These are phyloP conservation scores for Austrofundulus limnaeus DNA, from an alignment of 2,113 vertebrate genomes.

Conservation along the genomic window DNA sequence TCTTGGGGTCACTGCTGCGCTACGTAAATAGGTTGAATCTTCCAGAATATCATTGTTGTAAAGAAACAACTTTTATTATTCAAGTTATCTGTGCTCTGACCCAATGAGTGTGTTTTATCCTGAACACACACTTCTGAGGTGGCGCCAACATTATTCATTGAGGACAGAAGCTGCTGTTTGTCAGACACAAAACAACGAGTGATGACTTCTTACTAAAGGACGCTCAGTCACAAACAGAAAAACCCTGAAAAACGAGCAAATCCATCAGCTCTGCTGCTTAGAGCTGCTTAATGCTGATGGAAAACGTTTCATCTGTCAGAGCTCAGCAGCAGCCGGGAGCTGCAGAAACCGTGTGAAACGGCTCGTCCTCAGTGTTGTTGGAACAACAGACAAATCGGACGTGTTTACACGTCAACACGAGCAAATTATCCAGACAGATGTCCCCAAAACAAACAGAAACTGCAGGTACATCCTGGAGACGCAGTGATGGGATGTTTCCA, in stretches of 20 bases:
- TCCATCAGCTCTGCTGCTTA: not conserved
- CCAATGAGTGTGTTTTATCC: not conserved
- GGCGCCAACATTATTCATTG: slow-evolving; percentile 23
- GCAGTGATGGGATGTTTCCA: slow-evolving; percentile 9
- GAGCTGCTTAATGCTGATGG: slow-evolving; percentile 4
- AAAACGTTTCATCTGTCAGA: slow-evolving; percentile 26
- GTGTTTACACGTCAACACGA: not conserved
- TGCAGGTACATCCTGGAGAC: not conserved
- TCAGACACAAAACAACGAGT: not conserved
- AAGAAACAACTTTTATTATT: not conserved
- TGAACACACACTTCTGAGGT: not conserved
- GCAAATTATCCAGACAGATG: not conserved
- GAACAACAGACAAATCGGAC: not conserved
- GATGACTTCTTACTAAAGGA: slow-evolving; percentile 11
- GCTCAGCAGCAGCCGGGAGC: slow-evolving; percentile 7
- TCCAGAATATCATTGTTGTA: not conserved
- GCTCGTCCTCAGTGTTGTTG: slow-evolving; percentile 12
- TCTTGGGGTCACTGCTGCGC: no score
- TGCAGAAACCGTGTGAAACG: not conserved
- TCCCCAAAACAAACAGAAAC: not conserved
- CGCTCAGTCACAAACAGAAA: slow-evolving; percentile 19
- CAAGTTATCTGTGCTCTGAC: not conserved
- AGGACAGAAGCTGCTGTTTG: slow-evolving; percentile 27
- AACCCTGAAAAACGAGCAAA: slow-evolving; percentile 6
- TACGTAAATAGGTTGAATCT: not conserved